Percentiles rank a stretch among this genome's conserved stretches.
Conservation (phyloP, 1,140 invertebrate species). For the Drosophila suzukii region DNA sequence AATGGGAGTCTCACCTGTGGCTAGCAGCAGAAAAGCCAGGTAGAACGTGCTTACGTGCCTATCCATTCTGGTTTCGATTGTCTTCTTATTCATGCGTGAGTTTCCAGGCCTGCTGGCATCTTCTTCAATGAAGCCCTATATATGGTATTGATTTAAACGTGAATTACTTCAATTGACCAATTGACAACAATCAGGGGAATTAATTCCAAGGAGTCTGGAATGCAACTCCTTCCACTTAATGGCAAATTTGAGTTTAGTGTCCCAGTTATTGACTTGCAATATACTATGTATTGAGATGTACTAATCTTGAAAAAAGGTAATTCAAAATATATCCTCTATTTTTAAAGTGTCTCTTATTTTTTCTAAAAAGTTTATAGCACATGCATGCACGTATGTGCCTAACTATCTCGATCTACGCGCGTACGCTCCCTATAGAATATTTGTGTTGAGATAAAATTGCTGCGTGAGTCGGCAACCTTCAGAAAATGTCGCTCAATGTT, state of each 20-base stretch:
- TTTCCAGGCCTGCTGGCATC: constrained; percentile 12
- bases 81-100: constrained; percentile 5
- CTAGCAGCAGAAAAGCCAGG: constrained; percentile 11
- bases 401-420: constrained; percentile 3
- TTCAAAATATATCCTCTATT: too few relatives aligned
- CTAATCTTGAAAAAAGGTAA: too few relatives aligned
- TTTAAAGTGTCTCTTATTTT: neutral
- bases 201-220: constrained; percentile 1
- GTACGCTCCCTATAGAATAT: constrained; percentile 13
- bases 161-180: constrained; percentile 35
- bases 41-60: constrained; percentile 1
- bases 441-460: constrained; percentile 38
- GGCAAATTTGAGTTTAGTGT: neutral
- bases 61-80: constrained; percentile 19
- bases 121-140: constrained; percentile 17
- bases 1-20: constrained; percentile 8
- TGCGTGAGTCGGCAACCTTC: constrained; percentile 30
- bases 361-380: neutral
- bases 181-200: constrained; percentile 39
- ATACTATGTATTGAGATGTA: neutral
- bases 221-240: neutral
- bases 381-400: constrained; percentile 3
- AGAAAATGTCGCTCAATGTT: constrained; percentile 47
- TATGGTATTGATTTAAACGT: constrained; percentile 17
- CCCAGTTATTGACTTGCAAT: neutral